A percentile compares a stretch with the other conserved stretches of the same genome.
Conservation (phyloP, 2,888 invertebrate genomes). For the Allolobophora icterica region DNA sequence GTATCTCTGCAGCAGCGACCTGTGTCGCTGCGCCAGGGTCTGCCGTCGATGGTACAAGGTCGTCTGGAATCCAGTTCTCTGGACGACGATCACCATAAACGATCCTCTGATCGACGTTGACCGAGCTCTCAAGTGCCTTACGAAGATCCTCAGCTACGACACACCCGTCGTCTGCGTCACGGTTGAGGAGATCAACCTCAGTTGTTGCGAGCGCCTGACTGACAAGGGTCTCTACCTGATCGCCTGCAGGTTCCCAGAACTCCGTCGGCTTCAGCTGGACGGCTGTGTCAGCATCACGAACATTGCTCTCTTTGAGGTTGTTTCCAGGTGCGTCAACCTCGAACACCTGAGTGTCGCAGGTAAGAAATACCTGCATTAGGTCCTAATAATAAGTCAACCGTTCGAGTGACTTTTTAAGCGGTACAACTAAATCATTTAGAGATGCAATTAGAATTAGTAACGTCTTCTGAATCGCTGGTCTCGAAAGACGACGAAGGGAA, state of each 20-base stretch:
- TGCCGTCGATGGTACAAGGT: slow-evolving; percentile 79
- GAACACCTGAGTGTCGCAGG: slow-evolving; percentile 81
- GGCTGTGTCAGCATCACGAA: slow-evolving; percentile 79
- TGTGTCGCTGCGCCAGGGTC: slow-evolving; percentile 77
- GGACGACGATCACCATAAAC: slow-evolving; percentile 75
- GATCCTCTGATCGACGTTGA: slow-evolving; percentile 70
- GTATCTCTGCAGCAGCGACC: slow-evolving; percentile 75
- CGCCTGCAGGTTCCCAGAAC: slow-evolving; percentile 80
- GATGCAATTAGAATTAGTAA: not conserved
- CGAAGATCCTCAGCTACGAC: slow-evolving; percentile 74
- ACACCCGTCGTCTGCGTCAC: slow-evolving; percentile 75
- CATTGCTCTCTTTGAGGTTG: slow-evolving; percentile 78
- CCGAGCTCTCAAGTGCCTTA: slow-evolving; percentile 70
- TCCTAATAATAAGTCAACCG: not conserved
- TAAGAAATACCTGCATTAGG: slow-evolving; percentile 51
- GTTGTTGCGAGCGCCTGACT: slow-evolving; percentile 76
- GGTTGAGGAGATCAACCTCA: slow-evolving; percentile 74
- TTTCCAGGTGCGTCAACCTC: slow-evolving; percentile 79
- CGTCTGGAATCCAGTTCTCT: slow-evolving; percentile 79
- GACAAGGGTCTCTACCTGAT: slow-evolving; percentile 80
- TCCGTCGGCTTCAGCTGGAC: slow-evolving; percentile 81
- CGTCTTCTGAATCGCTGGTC: not conserved
- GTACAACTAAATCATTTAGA: not conserved
- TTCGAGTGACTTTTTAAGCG: not conserved
- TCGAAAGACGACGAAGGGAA: not conserved